Base-by-base conservation (phyloP, 2,113 vertebrate genomes). In the Lepus americanus region DNA sequence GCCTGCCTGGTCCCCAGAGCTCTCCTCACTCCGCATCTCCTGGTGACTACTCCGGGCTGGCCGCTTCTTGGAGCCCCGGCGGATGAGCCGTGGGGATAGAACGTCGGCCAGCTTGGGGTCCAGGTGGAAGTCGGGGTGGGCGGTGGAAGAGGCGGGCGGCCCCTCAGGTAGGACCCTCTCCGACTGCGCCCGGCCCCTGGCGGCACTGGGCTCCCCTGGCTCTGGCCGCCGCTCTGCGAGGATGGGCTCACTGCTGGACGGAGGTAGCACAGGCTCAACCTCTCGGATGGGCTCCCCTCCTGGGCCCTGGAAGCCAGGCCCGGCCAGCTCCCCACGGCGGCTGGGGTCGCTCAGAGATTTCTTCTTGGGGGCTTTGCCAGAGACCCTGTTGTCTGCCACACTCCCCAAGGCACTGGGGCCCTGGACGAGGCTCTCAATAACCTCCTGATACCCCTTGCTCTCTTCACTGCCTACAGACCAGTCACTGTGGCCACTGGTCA, bases 331-430 rank as follows among this genome's bases (percentile, higher is more conserved):
- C 0, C 99, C 97, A 0, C 99, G 99, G 33, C 99, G 99, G 97
- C 99, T 99, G n/a, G 99, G 99, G 94, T 99, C 99, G 0, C 99
- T 99, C 96, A 99, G 98, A 0, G 99, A 99, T 96, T 99, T 99
- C 98, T 99, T 99, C 98, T 99, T 99, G 79, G 99, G 98, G 80
- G 98, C 98, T 98, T 99, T 99, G 51, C 99, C 98, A 0, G 99
- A 99, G 83, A 97, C 97, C 39, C 99, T 99, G 90, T 99, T 99
- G 0, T 99, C 99, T 3, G 98, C 98, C 49, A 99, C 98, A 93
- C 98, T 98, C 97, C 99, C 99, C 98, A 99, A 99, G 82, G 99
- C 98, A 0, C 99, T 99, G 0, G 99, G 99, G 87, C 99, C 99
- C 89, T 99, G 99, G 53, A 99, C 99, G 0, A 99, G 99, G 97